Conservation (phyloP, 2,797 vertebrate genomes). For the Ctenopoma multispine region DNA sequence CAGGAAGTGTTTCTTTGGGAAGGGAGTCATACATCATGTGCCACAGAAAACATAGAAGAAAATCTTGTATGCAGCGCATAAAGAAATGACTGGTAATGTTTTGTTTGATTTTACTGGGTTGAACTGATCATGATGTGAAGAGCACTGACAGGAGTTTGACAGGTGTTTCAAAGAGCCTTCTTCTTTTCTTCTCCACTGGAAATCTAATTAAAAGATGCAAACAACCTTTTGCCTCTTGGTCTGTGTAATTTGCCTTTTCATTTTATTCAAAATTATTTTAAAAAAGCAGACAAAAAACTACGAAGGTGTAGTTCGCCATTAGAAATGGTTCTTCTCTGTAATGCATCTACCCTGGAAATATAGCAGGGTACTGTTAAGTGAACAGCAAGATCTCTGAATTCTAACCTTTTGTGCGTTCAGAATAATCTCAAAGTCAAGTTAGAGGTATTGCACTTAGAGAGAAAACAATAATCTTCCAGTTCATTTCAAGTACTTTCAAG, state of each 20-base stretch:
- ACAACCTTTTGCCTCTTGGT: conserved; percentile 47
- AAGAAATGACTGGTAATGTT: conserved; percentile 20
- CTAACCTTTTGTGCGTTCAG: not conserved
- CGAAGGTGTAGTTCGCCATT: not conserved
- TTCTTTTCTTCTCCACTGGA: conserved; percentile 59
- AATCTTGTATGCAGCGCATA: conserved; percentile 18
- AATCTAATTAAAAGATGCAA: conserved; percentile 78
- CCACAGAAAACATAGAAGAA: conserved; percentile 15
- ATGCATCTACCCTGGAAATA: not conserved
- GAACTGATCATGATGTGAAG: conserved; percentile 39
- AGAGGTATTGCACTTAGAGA: not conserved
- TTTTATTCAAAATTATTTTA: conserved; percentile 6
- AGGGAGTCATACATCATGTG: conserved; percentile 3
- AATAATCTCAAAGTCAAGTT: not conserved
- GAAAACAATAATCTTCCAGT: not conserved
- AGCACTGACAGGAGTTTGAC: conserved; percentile 50
- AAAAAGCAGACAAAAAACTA: not conserved
- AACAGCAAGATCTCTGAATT: not conserved
- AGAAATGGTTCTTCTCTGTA: not conserved
- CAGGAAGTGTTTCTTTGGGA: conserved; percentile 17
- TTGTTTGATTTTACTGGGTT: conserved; percentile 33
- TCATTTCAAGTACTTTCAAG: not conserved
- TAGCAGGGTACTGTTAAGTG: not conserved
- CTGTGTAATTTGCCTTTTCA: conserved; percentile 40
- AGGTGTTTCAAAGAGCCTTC: conserved; percentile 62